A percentile compares a stretch with the other conserved stretches of the same genome.
These are phyloP conservation scores for Hydrocynus forskahlii DNA, from an alignment of 2,797 vertebrate genomes.

Conservation along the genomic window DNA sequence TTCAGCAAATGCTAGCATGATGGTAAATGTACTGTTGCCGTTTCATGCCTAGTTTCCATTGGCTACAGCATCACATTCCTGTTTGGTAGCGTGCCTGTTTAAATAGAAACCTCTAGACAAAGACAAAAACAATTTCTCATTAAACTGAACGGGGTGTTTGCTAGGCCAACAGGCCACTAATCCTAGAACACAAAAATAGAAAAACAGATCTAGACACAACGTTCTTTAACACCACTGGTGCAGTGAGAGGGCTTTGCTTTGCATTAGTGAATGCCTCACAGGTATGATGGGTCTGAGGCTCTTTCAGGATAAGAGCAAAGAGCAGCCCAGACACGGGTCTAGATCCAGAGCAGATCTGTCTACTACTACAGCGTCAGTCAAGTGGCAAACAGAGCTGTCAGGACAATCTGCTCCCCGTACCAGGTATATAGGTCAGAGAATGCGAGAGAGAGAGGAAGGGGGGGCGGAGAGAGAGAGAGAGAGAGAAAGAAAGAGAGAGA, in stretches of 20 bases:
- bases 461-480: too few species aligned
- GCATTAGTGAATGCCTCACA: neutral
- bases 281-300: neutral
- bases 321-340: too few species aligned
- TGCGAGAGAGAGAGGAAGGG: neutral
- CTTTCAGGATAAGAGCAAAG: neutral
- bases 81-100: too few species aligned
- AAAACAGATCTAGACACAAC: neutral
- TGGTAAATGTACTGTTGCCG: too few species aligned
- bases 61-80: too few species aligned
- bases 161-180: too few species aligned
- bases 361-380: neutral
- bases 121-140: too few species aligned
- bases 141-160: neutral
- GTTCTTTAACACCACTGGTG: neutral
- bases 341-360: neutral
- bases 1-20: too few species aligned
- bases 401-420: neutral
- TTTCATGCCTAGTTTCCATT: too few species aligned
- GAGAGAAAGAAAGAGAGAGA: neutral
- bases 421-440: constrained; percentile 16
- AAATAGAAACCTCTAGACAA: too few species aligned
- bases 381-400: neutral
- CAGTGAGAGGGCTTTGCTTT: neutral
- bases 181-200: neutral